Evolutionary conservation across 2,797 vertebrate genomes (phyloP).

Genomic region (Eleutherodactylus coqui): DNA sequence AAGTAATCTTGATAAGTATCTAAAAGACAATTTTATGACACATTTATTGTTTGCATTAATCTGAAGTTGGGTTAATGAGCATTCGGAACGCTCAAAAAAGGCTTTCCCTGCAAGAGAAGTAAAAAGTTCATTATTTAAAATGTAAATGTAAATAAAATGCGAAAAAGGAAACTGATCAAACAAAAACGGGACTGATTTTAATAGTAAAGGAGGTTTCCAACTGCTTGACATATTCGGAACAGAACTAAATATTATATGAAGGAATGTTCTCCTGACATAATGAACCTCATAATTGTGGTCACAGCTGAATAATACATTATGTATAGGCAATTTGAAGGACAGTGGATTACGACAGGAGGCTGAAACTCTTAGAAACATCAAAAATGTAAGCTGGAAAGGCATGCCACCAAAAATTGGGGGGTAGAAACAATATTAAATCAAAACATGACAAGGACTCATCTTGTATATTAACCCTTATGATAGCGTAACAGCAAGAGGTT

Average conservation of each 20-base stretch:
- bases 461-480: too few relatives aligned
- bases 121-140: not conserved
- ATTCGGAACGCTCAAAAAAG: not conserved
- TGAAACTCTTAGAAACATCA: too few relatives aligned
- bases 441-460: too few relatives aligned
- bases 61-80: conserved; percentile 26
- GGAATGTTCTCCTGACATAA: not conserved
- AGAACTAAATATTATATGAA: not conserved
- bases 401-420: too few relatives aligned
- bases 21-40: conserved; percentile 29
- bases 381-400: too few relatives aligned
- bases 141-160: conserved; percentile 5
- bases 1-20: conserved; percentile 29
- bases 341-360: too few relatives aligned
- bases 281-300: too few relatives aligned
- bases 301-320: too few relatives aligned
- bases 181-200: not conserved
- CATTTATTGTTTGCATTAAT: conserved; percentile 13
- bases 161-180: not conserved
- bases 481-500: too few relatives aligned
- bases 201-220: not conserved
- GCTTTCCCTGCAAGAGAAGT: not conserved
- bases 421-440: too few relatives aligned
- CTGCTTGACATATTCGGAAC: not conserved
- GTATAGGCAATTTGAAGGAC: too few relatives aligned